phyloP scores from a whole-genome alignment of 37 sponge, comb jelly and placozoan species.

The Agelas oroides region DNA sequence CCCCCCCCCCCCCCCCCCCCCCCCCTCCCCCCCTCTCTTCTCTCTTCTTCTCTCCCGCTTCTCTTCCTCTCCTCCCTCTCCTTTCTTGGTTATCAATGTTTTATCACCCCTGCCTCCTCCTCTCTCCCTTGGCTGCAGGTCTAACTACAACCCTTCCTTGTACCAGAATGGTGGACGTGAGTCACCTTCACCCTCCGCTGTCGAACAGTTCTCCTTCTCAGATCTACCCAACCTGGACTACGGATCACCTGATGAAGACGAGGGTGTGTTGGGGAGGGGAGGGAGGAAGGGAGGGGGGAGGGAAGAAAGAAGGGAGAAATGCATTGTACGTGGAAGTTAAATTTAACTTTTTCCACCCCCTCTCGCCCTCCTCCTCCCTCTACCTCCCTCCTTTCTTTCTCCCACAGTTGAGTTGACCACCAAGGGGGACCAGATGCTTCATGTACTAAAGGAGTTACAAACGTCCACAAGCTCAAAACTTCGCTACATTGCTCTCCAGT shows the following conservation, averaged over 20 bases:
- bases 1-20: no score
- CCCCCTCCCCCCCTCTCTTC: no score
- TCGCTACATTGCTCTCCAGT: conserved; percentile 48
- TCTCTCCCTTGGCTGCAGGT: conserved; percentile 14
- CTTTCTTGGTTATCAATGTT: no score
- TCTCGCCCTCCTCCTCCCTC: not conserved
- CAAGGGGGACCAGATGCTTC: conserved; percentile 51
- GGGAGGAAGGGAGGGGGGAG: not conserved
- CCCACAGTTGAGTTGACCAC: no score
- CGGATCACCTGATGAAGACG: conserved; percentile 54
- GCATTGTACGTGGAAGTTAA: no score
- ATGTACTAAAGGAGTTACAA: conserved; percentile 40
- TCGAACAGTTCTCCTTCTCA: conserved; percentile 67
- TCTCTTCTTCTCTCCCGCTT: no score
- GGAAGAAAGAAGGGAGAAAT: not conserved
- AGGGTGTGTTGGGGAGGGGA: not conserved
- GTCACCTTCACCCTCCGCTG: not conserved
- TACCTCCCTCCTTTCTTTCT: not conserved
- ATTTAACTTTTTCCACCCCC: not conserved
- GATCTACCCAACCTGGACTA: conserved; percentile 70
- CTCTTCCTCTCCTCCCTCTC: no score
- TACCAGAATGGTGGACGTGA: conserved; percentile 41
- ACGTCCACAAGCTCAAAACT: conserved; percentile 45
- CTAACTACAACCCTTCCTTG: conserved; percentile 29
- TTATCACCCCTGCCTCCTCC: no score